phyloP scores from a whole-genome alignment of 2,888 invertebrate species.

The Philereme vetulata region DNA sequence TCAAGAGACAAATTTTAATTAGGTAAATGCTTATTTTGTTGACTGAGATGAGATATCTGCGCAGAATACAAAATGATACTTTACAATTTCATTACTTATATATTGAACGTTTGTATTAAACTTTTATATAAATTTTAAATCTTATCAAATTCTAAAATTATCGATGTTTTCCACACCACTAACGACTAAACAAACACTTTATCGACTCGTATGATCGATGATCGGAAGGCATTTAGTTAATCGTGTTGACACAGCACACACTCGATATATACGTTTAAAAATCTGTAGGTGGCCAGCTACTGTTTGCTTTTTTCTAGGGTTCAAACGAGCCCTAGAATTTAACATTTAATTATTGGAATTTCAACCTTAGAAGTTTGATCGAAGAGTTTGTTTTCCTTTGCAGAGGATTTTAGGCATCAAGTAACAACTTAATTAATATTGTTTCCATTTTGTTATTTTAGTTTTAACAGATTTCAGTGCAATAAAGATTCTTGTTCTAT shows the following conservation, averaged over 20 bases:
- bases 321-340: conserved; percentile 56
- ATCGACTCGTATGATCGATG: conserved; percentile 67
- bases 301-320: conserved; percentile 72
- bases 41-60: no score
- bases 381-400: conserved; percentile 7
- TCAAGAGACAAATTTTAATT: no score
- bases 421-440: background rate
- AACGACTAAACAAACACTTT: conserved; percentile 55
- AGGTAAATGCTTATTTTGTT: no score
- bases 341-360: conserved; percentile 12
- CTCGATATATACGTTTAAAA: conserved; percentile 65
- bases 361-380: background rate
- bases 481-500: no score
- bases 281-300: conserved; percentile 75
- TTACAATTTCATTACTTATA: no score
- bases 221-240: conserved; percentile 65
- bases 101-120: no score
- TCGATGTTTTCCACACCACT: conserved; percentile 39
- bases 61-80: no score
- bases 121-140: no score
- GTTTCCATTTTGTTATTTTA: background rate
- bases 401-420: conserved; percentile 5
- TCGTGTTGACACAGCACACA: conserved; percentile 75
- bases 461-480: no score
- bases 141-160: no score